A percentile compares a stretch with the other conserved stretches of the same genome.
Evolutionary conservation across 2,888 invertebrate genomes (phyloP).

Genomic region (Mactromeris polynyma): DNA sequence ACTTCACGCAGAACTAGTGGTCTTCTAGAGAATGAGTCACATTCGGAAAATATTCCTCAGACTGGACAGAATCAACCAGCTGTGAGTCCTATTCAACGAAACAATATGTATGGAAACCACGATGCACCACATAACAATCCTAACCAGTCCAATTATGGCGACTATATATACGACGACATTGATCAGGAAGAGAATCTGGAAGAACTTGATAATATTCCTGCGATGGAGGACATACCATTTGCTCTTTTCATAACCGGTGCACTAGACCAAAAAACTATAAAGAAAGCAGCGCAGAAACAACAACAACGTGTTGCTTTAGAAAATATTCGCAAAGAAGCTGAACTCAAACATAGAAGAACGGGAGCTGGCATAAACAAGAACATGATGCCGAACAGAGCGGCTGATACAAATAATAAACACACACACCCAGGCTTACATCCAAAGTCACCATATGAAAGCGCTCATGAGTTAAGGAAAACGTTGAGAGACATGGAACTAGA

Average conservation of each 20-base stretch:
- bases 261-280: constrained; percentile 38
- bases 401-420: too few relatives aligned
- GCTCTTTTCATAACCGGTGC: constrained; percentile 42
- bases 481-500: too few relatives aligned
- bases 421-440: too few relatives aligned
- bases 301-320: constrained; percentile 4
- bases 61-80: background rate
- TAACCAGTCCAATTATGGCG: background rate
- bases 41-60: background rate
- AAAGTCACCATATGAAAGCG: background rate
- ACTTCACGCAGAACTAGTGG: background rate
- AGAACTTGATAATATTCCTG: constrained; percentile 45
- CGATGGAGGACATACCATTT: constrained; percentile 50
- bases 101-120: background rate
- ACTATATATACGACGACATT: background rate
- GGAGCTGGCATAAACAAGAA: background rate
- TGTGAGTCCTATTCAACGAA: background rate
- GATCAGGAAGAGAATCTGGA: constrained; percentile 21
- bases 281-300: constrained; percentile 25
- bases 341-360: background rate
- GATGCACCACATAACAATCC: background rate
- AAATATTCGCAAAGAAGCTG: background rate
- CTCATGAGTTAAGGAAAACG: background rate
- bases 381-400: background rate
- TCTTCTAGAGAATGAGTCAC: background rate